Percentiles rank a stretch among this genome's conserved stretches.
These are phyloP conservation scores for Lepus europaeus DNA, from an alignment of 2,113 vertebrate genomes.

Conservation along the genomic window DNA sequence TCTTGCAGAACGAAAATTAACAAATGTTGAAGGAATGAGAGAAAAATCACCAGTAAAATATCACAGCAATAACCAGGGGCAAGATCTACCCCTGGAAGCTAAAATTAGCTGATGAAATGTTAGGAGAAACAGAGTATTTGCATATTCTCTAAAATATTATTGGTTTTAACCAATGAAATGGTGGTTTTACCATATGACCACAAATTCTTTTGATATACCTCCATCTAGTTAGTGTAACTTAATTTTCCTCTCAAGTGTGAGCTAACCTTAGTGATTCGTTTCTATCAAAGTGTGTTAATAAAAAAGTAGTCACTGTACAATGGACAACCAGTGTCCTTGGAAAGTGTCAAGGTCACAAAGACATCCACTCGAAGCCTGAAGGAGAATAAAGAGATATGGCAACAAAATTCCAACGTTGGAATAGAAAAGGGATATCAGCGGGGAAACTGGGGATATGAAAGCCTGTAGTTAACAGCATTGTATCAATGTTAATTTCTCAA, in stretches of 20 bases:
- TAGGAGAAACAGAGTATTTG: background rate
- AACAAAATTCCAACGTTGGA: background rate
- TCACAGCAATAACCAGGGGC: background rate
- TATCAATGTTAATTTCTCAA: slow-evolving; percentile 10
- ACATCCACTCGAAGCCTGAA: background rate
- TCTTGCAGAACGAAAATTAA: background rate
- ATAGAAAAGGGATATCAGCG: background rate
- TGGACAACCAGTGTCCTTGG: background rate
- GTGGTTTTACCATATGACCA: background rate
- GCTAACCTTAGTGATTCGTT: background rate
- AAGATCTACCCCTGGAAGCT: background rate
- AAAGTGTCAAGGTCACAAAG: background rate
- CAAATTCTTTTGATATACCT: slow-evolving; percentile 7
- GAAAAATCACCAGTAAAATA: slow-evolving; percentile 33
- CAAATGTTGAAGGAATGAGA: background rate
- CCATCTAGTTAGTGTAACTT: background rate
- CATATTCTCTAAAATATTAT: slow-evolving; percentile 17
- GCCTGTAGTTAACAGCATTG: background rate
- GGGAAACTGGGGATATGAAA: background rate
- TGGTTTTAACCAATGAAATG: background rate
- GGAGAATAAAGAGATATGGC: background rate
- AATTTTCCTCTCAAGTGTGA: background rate
- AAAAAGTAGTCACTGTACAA: background rate
- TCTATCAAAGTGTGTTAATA: background rate
- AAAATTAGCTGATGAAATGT: slow-evolving; percentile 17